Conservation (phyloP, 2,113 vertebrate species). For the Rhinopomastus cyanomelas region DNA sequence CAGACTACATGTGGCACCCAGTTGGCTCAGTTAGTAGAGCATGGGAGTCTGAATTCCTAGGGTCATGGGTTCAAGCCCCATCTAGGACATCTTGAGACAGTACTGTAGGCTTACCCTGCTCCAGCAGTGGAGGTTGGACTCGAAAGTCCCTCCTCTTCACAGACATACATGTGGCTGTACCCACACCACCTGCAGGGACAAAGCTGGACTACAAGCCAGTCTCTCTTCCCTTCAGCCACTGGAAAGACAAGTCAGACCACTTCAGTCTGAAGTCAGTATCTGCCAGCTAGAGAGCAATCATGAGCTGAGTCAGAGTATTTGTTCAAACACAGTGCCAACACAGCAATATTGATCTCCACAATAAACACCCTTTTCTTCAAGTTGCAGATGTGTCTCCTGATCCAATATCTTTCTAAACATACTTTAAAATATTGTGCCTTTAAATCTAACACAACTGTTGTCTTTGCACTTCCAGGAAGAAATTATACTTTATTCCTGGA, state of each 20-base stretch:
- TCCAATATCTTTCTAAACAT: not conserved
- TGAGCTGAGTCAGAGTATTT: not conserved
- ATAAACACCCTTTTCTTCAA: not conserved
- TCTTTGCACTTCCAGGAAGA: not conserved
- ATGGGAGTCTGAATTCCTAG: too few relatives aligned
- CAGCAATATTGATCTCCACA: not conserved
- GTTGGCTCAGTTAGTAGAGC: too few relatives aligned
- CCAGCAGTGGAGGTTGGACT: too few relatives aligned
- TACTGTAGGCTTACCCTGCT: too few relatives aligned
- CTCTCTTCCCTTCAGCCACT: not conserved
- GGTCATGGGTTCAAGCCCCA: too few relatives aligned
- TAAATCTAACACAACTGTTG: not conserved
- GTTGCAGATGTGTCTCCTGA: not conserved
- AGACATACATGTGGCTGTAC: rapidly evolving
- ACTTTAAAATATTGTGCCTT: not conserved
- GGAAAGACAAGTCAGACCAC: not conserved
- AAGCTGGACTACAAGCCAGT: not conserved
- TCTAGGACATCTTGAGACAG: too few relatives aligned
- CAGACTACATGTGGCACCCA: not conserved
- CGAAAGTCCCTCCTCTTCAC: not conserved
- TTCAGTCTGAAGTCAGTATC: not conserved
- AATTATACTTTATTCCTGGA: not conserved
- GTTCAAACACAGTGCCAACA: not conserved
- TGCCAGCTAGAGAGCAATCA: not conserved
- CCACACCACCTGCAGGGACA: rapidly evolving